phyloP scores from a whole-genome alignment of 2,113 vertebrate genomes.

The Aix galericulata region DNA sequence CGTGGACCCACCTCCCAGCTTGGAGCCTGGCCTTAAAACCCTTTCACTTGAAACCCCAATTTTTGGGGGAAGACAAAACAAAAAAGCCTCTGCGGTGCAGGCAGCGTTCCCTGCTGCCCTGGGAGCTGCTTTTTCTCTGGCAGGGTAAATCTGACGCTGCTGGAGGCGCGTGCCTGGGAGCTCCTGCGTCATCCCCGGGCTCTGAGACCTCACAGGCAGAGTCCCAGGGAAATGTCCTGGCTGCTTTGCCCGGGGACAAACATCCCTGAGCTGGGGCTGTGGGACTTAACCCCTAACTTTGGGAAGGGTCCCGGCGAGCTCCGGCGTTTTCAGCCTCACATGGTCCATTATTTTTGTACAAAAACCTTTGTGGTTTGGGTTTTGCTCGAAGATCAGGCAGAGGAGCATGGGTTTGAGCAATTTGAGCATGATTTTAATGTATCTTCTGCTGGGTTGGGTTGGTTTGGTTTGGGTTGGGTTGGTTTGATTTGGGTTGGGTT shows the following conservation, averaged over 20 bases:
- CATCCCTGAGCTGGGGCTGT: neutral
- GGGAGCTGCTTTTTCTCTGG: neutral
- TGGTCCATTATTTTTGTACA: neutral
- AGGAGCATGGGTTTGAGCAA: neutral
- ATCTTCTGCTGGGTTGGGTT: neutral
- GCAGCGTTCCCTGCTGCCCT: neutral
- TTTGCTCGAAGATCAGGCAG: neutral
- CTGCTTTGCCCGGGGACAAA: neutral
- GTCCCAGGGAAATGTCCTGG: no score
- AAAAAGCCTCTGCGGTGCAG: no score
- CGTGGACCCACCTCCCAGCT: neutral
- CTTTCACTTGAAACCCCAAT: neutral
- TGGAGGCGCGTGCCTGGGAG: neutral
- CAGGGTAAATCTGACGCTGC: neutral
- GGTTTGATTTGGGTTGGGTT: neutral
- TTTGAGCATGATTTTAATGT: neutral
- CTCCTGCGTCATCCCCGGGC: no score
- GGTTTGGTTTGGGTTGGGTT: no score
- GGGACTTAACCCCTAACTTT: neutral
- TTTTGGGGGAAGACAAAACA: no score
- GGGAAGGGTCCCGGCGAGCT: neutral
- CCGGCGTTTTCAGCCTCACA: neutral
- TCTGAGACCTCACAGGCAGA: no score
- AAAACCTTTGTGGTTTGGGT: neutral
- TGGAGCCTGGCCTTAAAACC: neutral